Percentiles rank a stretch among this genome's conserved stretches.
Conservation (phyloP, 2,888 invertebrate species). For the Eupithecia abbreviata region DNA sequence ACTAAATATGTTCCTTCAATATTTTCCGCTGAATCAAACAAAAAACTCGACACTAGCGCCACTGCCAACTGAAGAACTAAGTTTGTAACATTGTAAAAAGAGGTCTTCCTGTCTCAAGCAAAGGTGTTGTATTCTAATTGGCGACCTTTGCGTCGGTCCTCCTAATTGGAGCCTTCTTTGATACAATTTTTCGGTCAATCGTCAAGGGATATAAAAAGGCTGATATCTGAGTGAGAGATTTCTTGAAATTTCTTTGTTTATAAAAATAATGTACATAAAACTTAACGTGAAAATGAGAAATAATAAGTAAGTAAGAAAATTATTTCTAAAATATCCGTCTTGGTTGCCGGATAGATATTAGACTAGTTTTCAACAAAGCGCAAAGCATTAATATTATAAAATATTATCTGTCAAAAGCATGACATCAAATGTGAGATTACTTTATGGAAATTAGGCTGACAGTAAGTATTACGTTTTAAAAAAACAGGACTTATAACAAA, state of each 20-base stretch:
- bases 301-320: too few relatives aligned
- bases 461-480: too few relatives aligned
- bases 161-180: not conserved
- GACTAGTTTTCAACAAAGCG: too few relatives aligned
- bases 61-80: not conserved
- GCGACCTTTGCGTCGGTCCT: not conserved
- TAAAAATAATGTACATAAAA: not conserved
- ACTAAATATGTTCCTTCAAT: not conserved
- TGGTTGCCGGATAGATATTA: too few relatives aligned
- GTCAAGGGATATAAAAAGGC: not conserved
- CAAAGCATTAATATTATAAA: too few relatives aligned
- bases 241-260: not conserved
- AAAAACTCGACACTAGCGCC: not conserved
- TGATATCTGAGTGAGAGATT: not conserved
- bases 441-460: too few relatives aligned
- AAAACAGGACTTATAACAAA: not conserved
- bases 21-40: not conserved
- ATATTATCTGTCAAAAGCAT: too few relatives aligned
- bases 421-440: too few relatives aligned
- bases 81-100: not conserved
- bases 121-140: conserved; percentile 1
- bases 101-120: conserved; percentile 3
- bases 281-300: not conserved
- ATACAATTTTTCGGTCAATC: conserved; percentile 3
- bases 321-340: too few relatives aligned